Percentiles rank a stretch among this genome's conserved stretches.
phyloP scores from a whole-genome alignment of 1,140 invertebrate species.

The Papilio glaucus region DNA sequence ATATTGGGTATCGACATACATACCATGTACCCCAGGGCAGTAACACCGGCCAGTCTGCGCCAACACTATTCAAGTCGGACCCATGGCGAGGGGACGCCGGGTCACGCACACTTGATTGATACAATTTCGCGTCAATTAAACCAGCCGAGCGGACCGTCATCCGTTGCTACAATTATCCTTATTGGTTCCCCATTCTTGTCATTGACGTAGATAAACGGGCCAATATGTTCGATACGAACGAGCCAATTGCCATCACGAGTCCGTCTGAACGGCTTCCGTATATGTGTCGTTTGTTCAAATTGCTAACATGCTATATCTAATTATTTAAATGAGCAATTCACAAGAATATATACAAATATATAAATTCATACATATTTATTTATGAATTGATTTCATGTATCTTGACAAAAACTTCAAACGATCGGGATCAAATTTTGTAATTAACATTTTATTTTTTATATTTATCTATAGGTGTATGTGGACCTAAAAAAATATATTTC shows the following conservation, averaged over 20 bases:
- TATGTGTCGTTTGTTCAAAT: conserved; percentile 18
- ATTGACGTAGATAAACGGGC: conserved; percentile 52
- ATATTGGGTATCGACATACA: not conserved
- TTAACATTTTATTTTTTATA: too few species aligned
- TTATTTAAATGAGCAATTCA: conserved; percentile 5
- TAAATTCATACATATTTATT: too few species aligned
- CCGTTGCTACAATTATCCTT: conserved; percentile 73
- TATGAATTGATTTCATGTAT: not conserved
- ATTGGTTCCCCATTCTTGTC: conserved; percentile 76
- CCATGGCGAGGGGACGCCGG: conserved; percentile 40
- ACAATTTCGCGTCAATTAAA: conserved; percentile 80
- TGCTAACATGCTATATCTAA: not conserved
- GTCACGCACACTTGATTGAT: conserved; percentile 70
- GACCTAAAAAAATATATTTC: too few species aligned
- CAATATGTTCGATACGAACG: conserved; percentile 52
- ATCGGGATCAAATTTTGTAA: too few species aligned
- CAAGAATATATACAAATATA: not conserved
- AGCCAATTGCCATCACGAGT: conserved; percentile 50
- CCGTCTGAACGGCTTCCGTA: conserved; percentile 20
- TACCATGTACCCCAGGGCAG: not conserved
- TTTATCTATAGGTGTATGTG: too few species aligned
- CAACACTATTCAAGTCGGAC: conserved; percentile 40
- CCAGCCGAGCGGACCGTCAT: conserved; percentile 54
- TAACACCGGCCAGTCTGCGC: conserved; percentile 22
- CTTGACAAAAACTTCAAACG: too few species aligned